These are phyloP conservation scores for Rattus rattus DNA, from an alignment of 2,113 vertebrate genomes.

Conservation along the genomic window DNA sequence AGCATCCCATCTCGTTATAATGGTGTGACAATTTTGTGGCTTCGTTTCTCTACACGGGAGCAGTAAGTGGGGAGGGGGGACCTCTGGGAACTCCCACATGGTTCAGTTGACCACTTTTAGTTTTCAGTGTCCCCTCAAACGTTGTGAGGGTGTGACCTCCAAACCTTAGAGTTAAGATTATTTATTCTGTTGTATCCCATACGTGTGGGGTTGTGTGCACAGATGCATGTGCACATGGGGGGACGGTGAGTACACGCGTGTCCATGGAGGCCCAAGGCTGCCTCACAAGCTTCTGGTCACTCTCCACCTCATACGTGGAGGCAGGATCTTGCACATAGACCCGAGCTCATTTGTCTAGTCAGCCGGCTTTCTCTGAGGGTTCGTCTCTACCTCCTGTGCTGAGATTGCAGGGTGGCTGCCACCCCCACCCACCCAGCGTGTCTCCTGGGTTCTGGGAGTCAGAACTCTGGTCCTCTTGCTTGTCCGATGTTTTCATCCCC, in stretches of 20 bases:
- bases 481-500: too few relatives aligned
- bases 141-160: background rate
- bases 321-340: background rate
- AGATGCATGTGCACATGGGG: background rate
- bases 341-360: background rate
- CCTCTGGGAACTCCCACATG: background rate
- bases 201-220: background rate
- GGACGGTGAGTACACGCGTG: too few relatives aligned
- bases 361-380: background rate
- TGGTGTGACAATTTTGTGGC: background rate
- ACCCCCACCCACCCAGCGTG: too few relatives aligned
- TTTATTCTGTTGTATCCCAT: too few relatives aligned
- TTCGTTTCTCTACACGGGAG: background rate
- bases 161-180: background rate
- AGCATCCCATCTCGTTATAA: background rate
- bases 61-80: background rate
- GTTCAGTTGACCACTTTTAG: background rate
- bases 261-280: background rate
- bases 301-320: background rate
- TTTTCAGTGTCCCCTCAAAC: background rate
- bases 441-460: background rate
- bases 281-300: background rate
- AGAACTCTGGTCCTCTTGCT: background rate
- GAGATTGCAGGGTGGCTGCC: background rate
- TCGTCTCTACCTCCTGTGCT: background rate